Evolutionary conservation across 2,797 vertebrate genomes (phyloP).

Genomic region (Aulostomus chinensis): DNA sequence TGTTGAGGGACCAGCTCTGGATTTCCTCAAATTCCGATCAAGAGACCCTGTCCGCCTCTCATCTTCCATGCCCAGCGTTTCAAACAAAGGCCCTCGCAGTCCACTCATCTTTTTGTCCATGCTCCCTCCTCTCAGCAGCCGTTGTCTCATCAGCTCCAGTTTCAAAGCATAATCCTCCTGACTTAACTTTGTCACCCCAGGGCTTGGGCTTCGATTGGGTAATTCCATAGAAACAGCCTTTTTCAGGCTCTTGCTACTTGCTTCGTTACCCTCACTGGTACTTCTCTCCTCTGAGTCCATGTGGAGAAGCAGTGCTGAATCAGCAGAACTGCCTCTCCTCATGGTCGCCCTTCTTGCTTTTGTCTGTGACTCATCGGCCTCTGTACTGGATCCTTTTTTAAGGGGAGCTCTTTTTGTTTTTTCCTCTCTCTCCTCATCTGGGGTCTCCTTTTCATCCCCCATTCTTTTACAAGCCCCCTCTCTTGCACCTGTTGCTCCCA

Average conservation of each 20-base stretch:
- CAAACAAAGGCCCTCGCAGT: constrained; percentile 91
- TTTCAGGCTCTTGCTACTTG: constrained; percentile 79
- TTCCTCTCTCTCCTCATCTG: constrained; percentile 49
- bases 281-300: constrained; percentile 66
- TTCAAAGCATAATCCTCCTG: constrained; percentile 91
- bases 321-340: constrained; percentile 92
- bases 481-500: neutral
- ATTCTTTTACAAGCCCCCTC: constrained; percentile 22
- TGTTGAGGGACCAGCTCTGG: constrained; percentile 59
- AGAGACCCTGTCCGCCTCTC: constrained; percentile 74
- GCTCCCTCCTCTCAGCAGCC: constrained; percentile 84
- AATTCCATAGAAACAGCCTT: constrained; percentile 86
- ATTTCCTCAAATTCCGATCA: constrained; percentile 74
- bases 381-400: constrained; percentile 83
- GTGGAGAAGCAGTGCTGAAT: constrained; percentile 88
- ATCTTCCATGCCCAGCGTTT: constrained; percentile 86
- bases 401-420: constrained; percentile 67
- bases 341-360: constrained; percentile 81
- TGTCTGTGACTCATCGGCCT: constrained; percentile 71
- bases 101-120: constrained; percentile 91
- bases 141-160: constrained; percentile 91
- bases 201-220: constrained; percentile 82
- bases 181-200: constrained; percentile 81
- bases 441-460: constrained; percentile 49
- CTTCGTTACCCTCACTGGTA: constrained; percentile 42